Percentiles rank a stretch among this genome's conserved stretches.
Conservation (phyloP, 1,140 invertebrate genomes). For the Brachionus manjavacas region DNA sequence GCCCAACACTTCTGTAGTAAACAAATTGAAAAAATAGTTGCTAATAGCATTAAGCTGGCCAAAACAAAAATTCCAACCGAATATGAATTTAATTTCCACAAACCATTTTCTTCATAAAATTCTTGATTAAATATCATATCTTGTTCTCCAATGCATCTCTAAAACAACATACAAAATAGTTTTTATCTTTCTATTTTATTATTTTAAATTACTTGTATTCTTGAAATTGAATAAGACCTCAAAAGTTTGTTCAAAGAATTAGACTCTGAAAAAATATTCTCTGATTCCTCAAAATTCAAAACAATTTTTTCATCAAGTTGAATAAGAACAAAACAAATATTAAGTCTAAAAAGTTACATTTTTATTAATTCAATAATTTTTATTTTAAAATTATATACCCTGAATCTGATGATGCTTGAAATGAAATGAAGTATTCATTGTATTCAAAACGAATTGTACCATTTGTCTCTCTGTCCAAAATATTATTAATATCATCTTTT, state of each 20-base stretch:
- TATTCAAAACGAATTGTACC: background rate
- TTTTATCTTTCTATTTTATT: background rate
- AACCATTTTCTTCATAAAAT: background rate
- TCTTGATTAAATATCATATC: background rate
- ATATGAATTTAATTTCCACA: background rate
- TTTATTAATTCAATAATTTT: background rate
- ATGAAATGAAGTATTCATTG: background rate
- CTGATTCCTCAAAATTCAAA: background rate
- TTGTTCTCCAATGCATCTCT: background rate
- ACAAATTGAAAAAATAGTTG: background rate
- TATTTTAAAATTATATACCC: background rate
- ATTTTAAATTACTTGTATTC: background rate
- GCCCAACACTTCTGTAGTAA: background rate
- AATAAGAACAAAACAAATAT: slow-evolving; percentile 32
- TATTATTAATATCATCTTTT: background rate
- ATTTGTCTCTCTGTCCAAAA: background rate
- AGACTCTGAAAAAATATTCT: background rate
- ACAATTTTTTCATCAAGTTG: background rate
- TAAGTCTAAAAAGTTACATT: background rate
- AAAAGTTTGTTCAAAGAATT: background rate
- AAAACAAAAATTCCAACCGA: background rate
- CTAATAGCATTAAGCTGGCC: background rate
- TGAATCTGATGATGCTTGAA: background rate
- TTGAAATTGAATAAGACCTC: background rate
- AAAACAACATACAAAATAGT: background rate